Percentiles rank a stretch among this genome's conserved stretches.
These are phyloP conservation scores for Gephyroberyx darwinii DNA, from an alignment of 2,797 vertebrate genomes.

Conservation along the genomic window DNA sequence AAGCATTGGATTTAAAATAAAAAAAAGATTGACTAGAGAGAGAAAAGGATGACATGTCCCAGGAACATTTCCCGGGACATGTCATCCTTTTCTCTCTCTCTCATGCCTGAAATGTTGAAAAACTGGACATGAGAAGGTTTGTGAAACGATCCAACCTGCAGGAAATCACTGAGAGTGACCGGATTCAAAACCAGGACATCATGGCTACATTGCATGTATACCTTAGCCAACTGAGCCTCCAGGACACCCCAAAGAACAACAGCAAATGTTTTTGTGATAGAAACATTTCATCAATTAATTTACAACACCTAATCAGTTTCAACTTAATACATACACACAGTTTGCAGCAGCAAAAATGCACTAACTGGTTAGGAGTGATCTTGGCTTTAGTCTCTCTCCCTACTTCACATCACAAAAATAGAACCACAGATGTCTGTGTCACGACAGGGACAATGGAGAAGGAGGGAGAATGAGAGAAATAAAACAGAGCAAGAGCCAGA, in stretches of 20 bases:
- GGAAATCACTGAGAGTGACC: no score
- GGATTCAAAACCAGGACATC: neutral
- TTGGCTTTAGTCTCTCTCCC: slow-evolving; percentile 5
- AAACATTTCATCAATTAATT: no score
- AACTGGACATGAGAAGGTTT: no score
- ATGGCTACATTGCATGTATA: slow-evolving; percentile 6
- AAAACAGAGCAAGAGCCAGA: slow-evolving; percentile 18
- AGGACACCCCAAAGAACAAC: neutral
- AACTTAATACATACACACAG: no score
- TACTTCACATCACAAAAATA: slow-evolving; percentile 28
- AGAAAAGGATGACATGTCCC: no score
- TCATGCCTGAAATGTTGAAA: no score
- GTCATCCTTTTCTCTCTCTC: no score
- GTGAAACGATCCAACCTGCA: no score
- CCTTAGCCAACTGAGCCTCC: neutral
- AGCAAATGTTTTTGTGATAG: neutral
- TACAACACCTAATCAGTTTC: no score
- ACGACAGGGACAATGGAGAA: slow-evolving; percentile 35
- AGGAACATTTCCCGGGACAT: no score
- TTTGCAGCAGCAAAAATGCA: neutral
- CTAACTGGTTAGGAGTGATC: neutral
- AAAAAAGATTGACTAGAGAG: no score
- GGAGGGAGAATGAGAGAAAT: slow-evolving; percentile 39
- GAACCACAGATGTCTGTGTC: slow-evolving; percentile 35
- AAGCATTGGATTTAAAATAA: no score